phyloP scores from a whole-genome alignment of 2,113 vertebrate species.

The Uria lomvia region DNA sequence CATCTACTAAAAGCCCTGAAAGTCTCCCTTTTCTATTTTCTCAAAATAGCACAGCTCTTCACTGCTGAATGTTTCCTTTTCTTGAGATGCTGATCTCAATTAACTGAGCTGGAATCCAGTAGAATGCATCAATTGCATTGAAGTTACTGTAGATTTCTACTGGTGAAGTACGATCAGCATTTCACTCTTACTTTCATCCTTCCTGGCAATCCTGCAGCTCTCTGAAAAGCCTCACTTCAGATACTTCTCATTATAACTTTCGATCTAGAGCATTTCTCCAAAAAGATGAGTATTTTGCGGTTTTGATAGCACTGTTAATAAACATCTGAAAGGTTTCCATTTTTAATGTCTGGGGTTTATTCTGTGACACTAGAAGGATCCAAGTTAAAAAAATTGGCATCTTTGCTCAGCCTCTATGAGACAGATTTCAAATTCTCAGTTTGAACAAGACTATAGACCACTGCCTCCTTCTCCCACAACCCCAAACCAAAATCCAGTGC shows the following conservation, averaged over 20 bases:
- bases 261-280: background rate
- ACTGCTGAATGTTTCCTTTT: background rate
- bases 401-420: background rate
- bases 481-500: background rate
- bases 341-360: background rate
- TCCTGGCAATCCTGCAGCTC: background rate
- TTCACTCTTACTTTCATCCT: background rate
- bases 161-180: background rate
- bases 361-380: background rate
- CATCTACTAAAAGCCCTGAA: background rate
- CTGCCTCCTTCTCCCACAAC: background rate
- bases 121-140: background rate
- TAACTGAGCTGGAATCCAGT: background rate
- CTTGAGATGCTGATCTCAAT: background rate
- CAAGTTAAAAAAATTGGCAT: background rate
- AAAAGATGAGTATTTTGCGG: rapidly evolving
- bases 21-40: background rate
- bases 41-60: background rate
- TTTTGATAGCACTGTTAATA: background rate
- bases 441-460: background rate
- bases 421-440: background rate
- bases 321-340: background rate
- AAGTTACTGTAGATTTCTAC: background rate
- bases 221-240: background rate
- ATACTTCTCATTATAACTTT: background rate